phyloP scores from a whole-genome alignment of 2,113 vertebrate species.

The Muntiacus muntjak region DNA sequence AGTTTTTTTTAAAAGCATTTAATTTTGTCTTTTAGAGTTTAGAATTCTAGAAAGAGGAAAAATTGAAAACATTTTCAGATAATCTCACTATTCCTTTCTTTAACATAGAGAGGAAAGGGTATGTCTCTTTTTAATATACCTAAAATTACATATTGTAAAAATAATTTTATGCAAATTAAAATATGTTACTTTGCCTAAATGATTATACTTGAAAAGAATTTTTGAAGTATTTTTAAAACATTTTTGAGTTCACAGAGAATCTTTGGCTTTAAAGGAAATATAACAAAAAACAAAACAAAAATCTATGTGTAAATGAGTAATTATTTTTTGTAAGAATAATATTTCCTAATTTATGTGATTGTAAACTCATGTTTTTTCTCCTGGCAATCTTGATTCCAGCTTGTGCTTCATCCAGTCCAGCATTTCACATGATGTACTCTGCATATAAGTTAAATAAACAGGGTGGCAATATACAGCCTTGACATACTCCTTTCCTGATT shows the following conservation, averaged over 20 bases:
- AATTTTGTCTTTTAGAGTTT: not conserved
- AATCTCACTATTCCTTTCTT: not conserved
- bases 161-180: not conserved
- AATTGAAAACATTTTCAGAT: not conserved
- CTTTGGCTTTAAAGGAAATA: not conserved
- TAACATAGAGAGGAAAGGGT: not conserved
- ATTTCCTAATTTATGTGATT: not conserved
- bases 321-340: not conserved
- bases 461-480: not conserved
- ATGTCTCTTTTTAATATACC: not conserved
- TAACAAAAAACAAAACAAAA: not conserved
- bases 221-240: not conserved
- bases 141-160: not conserved
- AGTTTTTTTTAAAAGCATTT: not conserved
- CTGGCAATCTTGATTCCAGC: not conserved
- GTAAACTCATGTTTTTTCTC: not conserved
- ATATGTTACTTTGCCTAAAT: not conserved
- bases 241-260: not conserved
- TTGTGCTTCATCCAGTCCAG: not conserved
- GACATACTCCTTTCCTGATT: not conserved
- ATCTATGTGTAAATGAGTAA: not conserved
- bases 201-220: not conserved
- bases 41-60: not conserved
- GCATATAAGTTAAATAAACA: not conserved
- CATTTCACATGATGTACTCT: not conserved